A percentile compares a stretch with the other conserved stretches of the same genome.
Conservation (phyloP, 2,888 invertebrate genomes). For the Beris chalybata region DNA sequence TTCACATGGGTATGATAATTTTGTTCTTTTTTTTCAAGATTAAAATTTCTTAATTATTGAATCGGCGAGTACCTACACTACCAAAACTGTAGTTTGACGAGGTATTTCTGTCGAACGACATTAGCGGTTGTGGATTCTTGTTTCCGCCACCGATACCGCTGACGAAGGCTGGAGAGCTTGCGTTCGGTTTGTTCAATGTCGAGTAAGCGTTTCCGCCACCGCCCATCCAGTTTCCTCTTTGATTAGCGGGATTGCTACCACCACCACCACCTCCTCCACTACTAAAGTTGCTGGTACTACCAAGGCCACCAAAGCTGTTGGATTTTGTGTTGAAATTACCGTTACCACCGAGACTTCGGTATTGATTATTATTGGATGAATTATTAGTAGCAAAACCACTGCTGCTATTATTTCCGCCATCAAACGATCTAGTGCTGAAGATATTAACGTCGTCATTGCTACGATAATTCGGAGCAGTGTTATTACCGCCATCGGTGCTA, state of each 20-base stretch:
- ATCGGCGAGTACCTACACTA: conserved; percentile 14
- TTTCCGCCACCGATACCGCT: conserved; percentile 11
- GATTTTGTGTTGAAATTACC: conserved; percentile 6
- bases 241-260: conserved; percentile 2
- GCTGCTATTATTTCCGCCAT: not conserved
- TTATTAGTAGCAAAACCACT: not conserved
- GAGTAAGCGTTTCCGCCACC: conserved; percentile 26
- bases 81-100: conserved; percentile 2
- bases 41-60: not conserved
- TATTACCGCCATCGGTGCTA: not conserved
- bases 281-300: not conserved
- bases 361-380: conserved; percentile 6
- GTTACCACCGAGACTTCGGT: conserved; percentile 10
- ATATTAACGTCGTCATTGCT: not conserved
- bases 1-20: conserved; percentile 1
- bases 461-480: not conserved
- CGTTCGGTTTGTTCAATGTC: conserved; percentile 7
- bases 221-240: conserved; percentile 27
- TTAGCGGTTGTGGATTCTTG: not conserved
- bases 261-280: conserved; percentile 8
- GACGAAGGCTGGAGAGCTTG: conserved; percentile 1
- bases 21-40: too few relatives aligned
- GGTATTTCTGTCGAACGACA: conserved; percentile 1
- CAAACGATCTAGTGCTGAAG: conserved; percentile 4
- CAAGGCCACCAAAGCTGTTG: conserved; percentile 1